These are phyloP conservation scores for Camponotus floridanus DNA, from an alignment of 1,140 invertebrate species.

Conservation along the genomic window DNA sequence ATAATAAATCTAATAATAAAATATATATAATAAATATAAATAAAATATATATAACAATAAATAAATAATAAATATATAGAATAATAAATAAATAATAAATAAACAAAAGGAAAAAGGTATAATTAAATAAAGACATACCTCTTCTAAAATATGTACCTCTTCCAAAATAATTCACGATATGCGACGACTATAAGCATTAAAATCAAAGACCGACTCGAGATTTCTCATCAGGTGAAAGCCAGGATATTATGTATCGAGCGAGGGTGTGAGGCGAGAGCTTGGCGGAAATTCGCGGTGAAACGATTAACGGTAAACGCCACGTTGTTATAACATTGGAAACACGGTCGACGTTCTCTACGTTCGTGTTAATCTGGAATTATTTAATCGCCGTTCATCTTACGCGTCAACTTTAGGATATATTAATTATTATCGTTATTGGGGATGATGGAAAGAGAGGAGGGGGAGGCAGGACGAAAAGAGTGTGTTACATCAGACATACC, in stretches of 20 bases:
- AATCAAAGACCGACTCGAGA: conserved; percentile 10
- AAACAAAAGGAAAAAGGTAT: not conserved
- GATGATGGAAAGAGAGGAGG: too few relatives aligned
- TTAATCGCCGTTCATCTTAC: not conserved
- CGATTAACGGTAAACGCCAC: conserved; percentile 19
- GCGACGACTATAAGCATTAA: not conserved
- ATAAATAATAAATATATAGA: not conserved
- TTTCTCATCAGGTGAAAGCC: not conserved
- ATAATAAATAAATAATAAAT: not conserved
- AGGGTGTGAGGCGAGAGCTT: not conserved
- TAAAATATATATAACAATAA: too few relatives aligned
- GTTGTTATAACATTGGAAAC: conserved; percentile 10
- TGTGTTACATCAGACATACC: not conserved
- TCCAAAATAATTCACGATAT: not conserved
- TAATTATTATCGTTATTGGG: conserved; percentile 38
- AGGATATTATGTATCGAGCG: conserved; percentile 22
- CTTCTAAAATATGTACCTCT: not conserved
- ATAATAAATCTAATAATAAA: not conserved
- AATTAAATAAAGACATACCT: not conserved
- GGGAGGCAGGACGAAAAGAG: not conserved
- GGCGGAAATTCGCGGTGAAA: conserved; percentile 14
- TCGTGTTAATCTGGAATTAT: conserved; percentile 25
- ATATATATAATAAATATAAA: too few relatives aligned
- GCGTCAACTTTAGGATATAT: not conserved
- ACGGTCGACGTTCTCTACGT: conserved; percentile 6